Evolutionary conservation across 2,797 vertebrate genomes (phyloP).

Genomic region (Lycodopsis pacificus): DNA sequence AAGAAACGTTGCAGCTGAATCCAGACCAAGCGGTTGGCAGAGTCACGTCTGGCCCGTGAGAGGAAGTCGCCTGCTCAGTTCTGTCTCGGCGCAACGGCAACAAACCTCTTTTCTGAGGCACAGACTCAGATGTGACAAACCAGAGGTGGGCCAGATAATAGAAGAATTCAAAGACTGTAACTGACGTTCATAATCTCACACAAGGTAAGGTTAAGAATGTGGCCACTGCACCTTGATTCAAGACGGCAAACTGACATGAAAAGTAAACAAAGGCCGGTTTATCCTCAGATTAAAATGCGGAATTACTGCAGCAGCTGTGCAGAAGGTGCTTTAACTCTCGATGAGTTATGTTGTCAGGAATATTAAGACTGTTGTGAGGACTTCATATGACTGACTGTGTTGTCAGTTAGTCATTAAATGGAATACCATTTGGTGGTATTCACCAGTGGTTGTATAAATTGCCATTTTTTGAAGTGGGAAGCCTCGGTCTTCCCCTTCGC

Average conservation of each 20-base stretch:
- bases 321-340: not conserved
- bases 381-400: not conserved
- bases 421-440: not conserved
- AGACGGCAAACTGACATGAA: not conserved
- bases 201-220: not conserved
- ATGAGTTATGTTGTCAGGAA: not conserved
- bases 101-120: slow-evolving; percentile 35
- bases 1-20: slow-evolving; percentile 43
- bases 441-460: not conserved
- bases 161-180: slow-evolving; percentile 4
- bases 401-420: not conserved
- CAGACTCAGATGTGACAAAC: slow-evolving; percentile 46
- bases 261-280: not conserved
- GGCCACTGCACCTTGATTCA: not conserved
- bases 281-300: not conserved
- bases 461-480: not conserved
- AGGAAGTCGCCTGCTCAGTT: slow-evolving; percentile 51
- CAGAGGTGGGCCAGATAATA: slow-evolving; percentile 19
- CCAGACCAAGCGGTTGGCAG: slow-evolving; percentile 45
- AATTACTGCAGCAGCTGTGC: too few species aligned
- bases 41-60: slow-evolving; percentile 34
- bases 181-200: slow-evolving; percentile 5
- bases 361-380: not conserved
- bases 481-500: too few species aligned
- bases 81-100: slow-evolving; percentile 55